Conservation (phyloP, 1,140 invertebrate genomes). For the Panagrolaimus sp. region DNA sequence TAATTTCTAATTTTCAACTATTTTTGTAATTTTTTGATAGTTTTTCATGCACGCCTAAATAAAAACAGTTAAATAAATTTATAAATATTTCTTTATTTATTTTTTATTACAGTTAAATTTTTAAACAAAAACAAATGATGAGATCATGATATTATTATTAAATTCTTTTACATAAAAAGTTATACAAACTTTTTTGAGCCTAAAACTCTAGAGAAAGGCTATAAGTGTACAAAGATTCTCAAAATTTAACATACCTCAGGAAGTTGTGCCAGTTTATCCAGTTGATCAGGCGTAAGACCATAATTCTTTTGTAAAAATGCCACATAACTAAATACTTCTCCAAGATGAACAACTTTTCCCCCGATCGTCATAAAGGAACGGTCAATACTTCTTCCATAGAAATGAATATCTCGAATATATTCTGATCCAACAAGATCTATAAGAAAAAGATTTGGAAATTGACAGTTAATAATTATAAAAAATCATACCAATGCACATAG, state of each 20-base stretch:
- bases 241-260: conserved; percentile 52
- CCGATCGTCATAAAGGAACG: conserved; percentile 55
- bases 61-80: no score
- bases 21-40: no score
- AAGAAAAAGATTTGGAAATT: not conserved
- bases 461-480: not conserved
- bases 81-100: no score
- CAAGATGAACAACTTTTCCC: conserved; percentile 57
- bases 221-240: no score
- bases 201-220: no score
- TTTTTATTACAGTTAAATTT: no score
- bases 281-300: conserved; percentile 55
- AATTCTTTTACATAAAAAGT: no score
- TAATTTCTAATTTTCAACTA: no score
- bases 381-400: conserved; percentile 55
- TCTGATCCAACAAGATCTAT: conserved; percentile 55
- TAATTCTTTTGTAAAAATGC: conserved; percentile 58
- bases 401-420: conserved; percentile 58
- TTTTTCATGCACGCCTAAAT: no score
- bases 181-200: no score
- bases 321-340: conserved; percentile 57
- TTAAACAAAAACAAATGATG: no score
- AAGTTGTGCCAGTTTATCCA: conserved; percentile 54
- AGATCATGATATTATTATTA: no score
- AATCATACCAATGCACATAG: conserved; percentile 56